A percentile compares a stretch with the other conserved stretches of the same genome.
phyloP scores from a whole-genome alignment of 2,113 vertebrate species.

The Chaetura pelagica region DNA sequence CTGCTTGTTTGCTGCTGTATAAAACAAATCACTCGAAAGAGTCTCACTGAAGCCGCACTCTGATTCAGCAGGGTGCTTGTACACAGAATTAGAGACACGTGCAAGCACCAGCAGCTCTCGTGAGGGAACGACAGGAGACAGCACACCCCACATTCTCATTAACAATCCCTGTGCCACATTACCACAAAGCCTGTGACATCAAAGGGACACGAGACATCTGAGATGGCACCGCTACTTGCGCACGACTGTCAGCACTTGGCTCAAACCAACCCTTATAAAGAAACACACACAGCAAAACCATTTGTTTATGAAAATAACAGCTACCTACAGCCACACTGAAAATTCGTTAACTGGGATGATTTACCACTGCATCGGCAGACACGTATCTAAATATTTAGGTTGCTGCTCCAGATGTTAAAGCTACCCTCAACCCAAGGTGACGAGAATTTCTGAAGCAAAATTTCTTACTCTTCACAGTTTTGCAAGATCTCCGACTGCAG shows the following conservation, averaged over 20 bases:
- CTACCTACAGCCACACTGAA: background rate
- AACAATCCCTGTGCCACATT: background rate
- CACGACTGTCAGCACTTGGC: constrained; percentile 11
- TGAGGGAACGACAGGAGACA: background rate
- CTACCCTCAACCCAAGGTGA: background rate
- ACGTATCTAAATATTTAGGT: background rate
- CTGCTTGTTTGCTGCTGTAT: background rate
- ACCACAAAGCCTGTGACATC: background rate
- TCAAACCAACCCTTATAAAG: background rate
- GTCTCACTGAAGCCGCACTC: constrained; percentile 40
- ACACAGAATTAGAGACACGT: background rate
- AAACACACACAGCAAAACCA: background rate
- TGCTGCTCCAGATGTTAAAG: background rate
- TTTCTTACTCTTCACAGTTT: background rate
- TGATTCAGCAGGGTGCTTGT: constrained; percentile 36
- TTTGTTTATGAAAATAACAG: constrained; percentile 25
- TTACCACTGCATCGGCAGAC: background rate
- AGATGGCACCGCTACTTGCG: background rate
- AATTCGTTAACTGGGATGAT: constrained; percentile 11
- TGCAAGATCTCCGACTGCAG: background rate
- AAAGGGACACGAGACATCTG: background rate
- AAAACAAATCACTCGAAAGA: constrained; percentile 62
- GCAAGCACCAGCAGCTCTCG: background rate
- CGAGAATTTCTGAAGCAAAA: background rate
- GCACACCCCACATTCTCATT: background rate